Base-by-base conservation (phyloP, 1,140 invertebrate species). In the Pectinophora gossypiella region DNA sequence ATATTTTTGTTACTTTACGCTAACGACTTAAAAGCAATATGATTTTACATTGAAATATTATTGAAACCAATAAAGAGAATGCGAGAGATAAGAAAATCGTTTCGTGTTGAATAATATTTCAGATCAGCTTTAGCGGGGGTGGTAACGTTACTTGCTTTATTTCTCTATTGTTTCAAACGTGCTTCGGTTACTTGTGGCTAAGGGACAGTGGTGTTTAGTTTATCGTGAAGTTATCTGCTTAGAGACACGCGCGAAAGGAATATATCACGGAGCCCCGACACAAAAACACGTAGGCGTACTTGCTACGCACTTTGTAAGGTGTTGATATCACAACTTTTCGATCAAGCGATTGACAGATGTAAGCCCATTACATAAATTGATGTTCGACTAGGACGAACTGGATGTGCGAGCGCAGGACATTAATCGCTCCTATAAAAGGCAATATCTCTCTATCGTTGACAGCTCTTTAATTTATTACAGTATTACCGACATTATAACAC, bases 81-180 rank as follows among this genome's bases (percentile, higher is more conserved):
- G 54, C 44, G n/a, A n/a, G n/a, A n/a, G 51, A 52, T 56, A 61
- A 48, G 58, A 38, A 57, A 61, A 59, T 48, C 46, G 51, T 58
- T 43, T 43, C 47, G 42, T 58, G 46, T 42, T 46, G 47, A 59
- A 57, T 52, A 60, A 67, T 68, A 63, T 62, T 72, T 55, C 44
- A 57, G 52, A 50, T 60, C 46, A 46, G 57, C 44, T 64, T 56
- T 45, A 59, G 61, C 60, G 57, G 54, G 64, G 61, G 66, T 68
- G 62, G 54, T 59, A 71, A 68, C 69, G 55, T 58, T 64, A 65
- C 54, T 67, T 68, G 51, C 59, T 84, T 76, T 81, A 81, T 79
- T 69, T 72, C 59, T 64, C 71, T 78, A 80, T 79, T 83, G 75
- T 78, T 67, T 52, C 56, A 42, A 57, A 65, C 57, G 60, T 66